These are phyloP conservation scores for Tenodera sinensis DNA, from an alignment of 2,888 invertebrate genomes.

Conservation along the genomic window DNA sequence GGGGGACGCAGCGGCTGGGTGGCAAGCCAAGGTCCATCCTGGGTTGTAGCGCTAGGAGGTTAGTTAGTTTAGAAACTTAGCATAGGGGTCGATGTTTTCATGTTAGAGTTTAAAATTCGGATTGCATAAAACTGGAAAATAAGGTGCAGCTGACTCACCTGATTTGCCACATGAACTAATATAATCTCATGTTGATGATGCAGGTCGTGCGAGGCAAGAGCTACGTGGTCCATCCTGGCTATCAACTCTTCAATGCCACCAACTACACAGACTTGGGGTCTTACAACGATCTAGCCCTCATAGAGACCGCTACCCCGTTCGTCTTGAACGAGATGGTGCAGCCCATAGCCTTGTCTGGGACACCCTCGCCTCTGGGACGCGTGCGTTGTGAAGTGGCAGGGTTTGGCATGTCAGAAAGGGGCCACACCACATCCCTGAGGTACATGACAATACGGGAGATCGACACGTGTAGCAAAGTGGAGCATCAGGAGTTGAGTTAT, in stretches of 20 bases:
- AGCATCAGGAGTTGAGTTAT: neutral
- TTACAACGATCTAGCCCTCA: neutral
- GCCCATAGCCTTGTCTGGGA: neutral
- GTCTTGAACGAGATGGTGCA: neutral
- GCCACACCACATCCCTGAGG: neutral
- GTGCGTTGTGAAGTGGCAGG: neutral
- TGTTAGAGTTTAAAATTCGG: too few relatives aligned
- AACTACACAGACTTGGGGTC: neutral
- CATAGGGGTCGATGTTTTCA: too few relatives aligned
- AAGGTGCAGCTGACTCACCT: too few relatives aligned
- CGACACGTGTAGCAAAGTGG: neutral
- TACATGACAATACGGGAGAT: neutral
- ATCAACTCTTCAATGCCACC: neutral
- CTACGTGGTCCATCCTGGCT: neutral
- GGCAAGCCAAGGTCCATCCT: too few relatives aligned
- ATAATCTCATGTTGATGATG: neutral
- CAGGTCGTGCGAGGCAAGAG: neutral
- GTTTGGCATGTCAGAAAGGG: neutral
- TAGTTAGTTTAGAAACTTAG: too few relatives aligned
- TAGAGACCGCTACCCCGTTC: neutral
- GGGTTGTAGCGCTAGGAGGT: too few relatives aligned
- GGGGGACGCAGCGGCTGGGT: too few relatives aligned
- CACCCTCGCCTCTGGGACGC: neutral
- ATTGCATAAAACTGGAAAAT: too few relatives aligned
- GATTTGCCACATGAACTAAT: too few relatives aligned